Conservation (phyloP, 2,797 vertebrate genomes). For the Liparis tanakae region DNA sequence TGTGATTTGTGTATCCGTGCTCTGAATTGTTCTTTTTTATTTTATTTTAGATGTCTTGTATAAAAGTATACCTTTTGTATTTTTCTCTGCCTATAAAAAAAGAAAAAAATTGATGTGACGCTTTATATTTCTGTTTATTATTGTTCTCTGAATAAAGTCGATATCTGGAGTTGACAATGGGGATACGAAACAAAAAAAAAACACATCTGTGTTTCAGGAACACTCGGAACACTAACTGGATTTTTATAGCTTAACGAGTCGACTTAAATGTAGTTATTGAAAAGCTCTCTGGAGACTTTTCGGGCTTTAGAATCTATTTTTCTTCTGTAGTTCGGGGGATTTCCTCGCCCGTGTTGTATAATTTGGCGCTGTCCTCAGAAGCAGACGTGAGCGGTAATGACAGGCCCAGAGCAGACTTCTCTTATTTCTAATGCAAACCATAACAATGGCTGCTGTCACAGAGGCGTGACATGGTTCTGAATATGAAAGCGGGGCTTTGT, state of each 20-base stretch:
- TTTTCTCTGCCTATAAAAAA: constrained; percentile 66
- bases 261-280: neutral
- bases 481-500: constrained; percentile 67
- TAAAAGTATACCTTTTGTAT: constrained; percentile 63
- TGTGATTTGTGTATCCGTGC: constrained; percentile 58
- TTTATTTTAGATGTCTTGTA: constrained; percentile 63
- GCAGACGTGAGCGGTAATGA: constrained; percentile 62
- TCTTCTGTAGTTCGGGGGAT: constrained; percentile 45
- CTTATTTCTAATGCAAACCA: constrained; percentile 57
- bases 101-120: constrained; percentile 65
- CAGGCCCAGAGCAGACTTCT: constrained; percentile 51
- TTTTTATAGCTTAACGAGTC: constrained; percentile 2
- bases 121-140: constrained; percentile 75
- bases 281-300: constrained; percentile 6
- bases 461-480: constrained; percentile 20
- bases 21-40: constrained; percentile 52
- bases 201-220: constrained; percentile 1
- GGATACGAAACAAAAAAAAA: neutral
- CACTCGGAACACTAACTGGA: neutral
- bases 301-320: constrained; percentile 29
- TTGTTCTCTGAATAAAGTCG: constrained; percentile 75
- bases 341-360: constrained; percentile 49
- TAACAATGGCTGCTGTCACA: constrained; percentile 27
- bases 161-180: constrained; percentile 58
- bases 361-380: constrained; percentile 39